Percentiles rank a stretch among this genome's conserved stretches.
Evolutionary conservation across 2,888 invertebrate genomes (phyloP).

Genomic region (Lochmaea capreae): DNA sequence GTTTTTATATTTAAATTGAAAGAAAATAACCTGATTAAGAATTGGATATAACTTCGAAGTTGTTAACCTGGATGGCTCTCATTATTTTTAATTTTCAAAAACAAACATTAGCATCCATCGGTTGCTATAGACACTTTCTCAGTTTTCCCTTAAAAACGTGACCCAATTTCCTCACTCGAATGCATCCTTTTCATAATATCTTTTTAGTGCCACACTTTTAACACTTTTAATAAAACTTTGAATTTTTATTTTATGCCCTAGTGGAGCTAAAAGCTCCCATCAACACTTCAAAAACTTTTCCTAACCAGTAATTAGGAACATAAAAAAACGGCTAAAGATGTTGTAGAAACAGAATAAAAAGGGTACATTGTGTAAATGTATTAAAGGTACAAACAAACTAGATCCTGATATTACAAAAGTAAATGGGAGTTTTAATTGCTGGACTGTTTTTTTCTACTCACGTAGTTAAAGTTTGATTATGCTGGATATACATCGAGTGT

Average conservation of each 20-base stretch:
- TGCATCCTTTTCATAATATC: conserved; percentile 34
- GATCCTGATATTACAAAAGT: not conserved
- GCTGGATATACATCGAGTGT: no score
- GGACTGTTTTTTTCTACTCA: no score
- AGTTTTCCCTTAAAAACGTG: conserved; percentile 31
- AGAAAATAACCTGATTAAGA: not conserved
- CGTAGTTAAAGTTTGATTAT: no score
- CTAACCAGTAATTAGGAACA: conserved; percentile 35
- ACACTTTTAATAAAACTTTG: conserved; percentile 42
- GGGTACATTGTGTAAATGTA: conserved; percentile 11
- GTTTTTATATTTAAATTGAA: no score
- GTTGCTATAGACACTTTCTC: conserved; percentile 18
- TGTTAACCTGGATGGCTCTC: not conserved
- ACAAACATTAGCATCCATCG: conserved; percentile 12
- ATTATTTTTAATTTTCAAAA: conserved; percentile 2
- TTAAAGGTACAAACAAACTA: no score
- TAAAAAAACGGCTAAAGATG: conserved; percentile 25
- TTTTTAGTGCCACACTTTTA: conserved; percentile 34
- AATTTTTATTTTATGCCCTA: conserved; percentile 38
- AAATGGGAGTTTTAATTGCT: not conserved
- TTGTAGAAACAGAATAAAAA: conserved; percentile 14
- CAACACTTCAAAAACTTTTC: conserved; percentile 34
- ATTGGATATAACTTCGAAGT: not conserved
- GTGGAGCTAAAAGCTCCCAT: conserved; percentile 35
- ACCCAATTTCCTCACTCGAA: conserved; percentile 34